Base-by-base conservation (phyloP, 2,888 invertebrate genomes). In the Caenorhabditis sp. region DNA sequence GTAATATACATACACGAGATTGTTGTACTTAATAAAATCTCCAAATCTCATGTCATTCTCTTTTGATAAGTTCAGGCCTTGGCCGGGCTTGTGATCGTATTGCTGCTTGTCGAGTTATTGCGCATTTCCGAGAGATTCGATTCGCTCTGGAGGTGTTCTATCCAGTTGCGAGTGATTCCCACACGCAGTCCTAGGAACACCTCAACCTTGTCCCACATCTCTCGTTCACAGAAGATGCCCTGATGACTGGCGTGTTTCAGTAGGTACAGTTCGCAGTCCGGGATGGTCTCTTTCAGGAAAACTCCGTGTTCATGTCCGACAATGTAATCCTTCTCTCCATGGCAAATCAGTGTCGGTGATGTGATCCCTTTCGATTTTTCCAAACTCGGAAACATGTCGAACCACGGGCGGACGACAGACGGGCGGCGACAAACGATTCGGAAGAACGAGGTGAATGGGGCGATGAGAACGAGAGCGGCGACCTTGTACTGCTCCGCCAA, bases 361-460 rank as follows among this genome's bases (percentile, higher is more conserved):
- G 56, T 69, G 60, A 87, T 80, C n/a, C 67, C 35, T 20, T 55
- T 60, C 20, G 85, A 74, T 37, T 84, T 84, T 40, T 85, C 85
- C 9, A 83, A 44, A 51, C 87, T 84, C 15, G 82, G 80, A 60
- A 85, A 85, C 74, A 84, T 74, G 58, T 85, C 85, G 44, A 83
- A 82, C 58, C 62, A 60, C 58, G 79, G 76, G 18, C 64, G 60
- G 15, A 58, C 58, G 6, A 77, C 35, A 0, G 70, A 55, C 5
- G 76, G 76, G 22, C 62, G 68, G 26, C 81, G 61, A 20, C 65
- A 70, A 6, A 64, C 78, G 37, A 87, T 84, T 3, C 85, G 83
- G 44, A 67, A 62, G 56, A 85, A 80, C 13, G 87, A 87, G 18
- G 87, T 85, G 68, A 87, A 87, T n/a, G 87, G 87, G 13, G 87